phyloP scores from a whole-genome alignment of 2,888 invertebrate genomes.

The Rapana venosa region DNA sequence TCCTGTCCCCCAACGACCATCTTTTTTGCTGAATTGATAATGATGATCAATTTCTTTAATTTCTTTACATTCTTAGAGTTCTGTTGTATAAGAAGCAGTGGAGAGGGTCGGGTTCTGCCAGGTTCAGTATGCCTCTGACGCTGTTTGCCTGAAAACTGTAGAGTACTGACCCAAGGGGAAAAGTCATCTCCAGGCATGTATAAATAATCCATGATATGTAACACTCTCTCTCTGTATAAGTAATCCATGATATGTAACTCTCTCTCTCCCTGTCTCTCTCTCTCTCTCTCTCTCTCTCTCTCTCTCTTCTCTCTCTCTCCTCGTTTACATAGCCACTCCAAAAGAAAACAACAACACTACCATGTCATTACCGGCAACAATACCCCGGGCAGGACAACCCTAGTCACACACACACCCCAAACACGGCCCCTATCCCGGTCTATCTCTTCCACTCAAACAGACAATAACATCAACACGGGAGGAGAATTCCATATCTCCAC shows the following conservation, averaged over 20 bases:
- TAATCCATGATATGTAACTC: neutral
- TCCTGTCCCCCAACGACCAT: no score
- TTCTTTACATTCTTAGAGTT: no score
- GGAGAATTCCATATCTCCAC: neutral
- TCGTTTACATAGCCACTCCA: neutral
- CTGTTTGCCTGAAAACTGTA: no score
- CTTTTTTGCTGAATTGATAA: no score
- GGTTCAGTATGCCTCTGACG: no score
- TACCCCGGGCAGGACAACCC: neutral
- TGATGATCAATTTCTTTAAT: no score
- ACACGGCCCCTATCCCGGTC: no score
- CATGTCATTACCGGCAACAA: neutral
- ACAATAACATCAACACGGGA: neutral
- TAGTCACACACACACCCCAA: neutral
- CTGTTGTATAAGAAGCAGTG: no score
- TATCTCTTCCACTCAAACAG: neutral
- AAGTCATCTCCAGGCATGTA: no score
- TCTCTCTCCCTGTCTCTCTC: neutral
- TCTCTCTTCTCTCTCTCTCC: neutral
- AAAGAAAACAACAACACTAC: neutral
- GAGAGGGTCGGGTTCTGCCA: no score
- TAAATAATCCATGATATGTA: neutral
- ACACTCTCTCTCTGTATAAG: neutral
- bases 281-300: slow-evolving; percentile 1
- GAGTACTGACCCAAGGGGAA: no score